A percentile compares a stretch with the other conserved stretches of the same genome.
phyloP scores from a whole-genome alignment of 2,797 vertebrate genomes.

The Dendrocincla tyrannina region DNA sequence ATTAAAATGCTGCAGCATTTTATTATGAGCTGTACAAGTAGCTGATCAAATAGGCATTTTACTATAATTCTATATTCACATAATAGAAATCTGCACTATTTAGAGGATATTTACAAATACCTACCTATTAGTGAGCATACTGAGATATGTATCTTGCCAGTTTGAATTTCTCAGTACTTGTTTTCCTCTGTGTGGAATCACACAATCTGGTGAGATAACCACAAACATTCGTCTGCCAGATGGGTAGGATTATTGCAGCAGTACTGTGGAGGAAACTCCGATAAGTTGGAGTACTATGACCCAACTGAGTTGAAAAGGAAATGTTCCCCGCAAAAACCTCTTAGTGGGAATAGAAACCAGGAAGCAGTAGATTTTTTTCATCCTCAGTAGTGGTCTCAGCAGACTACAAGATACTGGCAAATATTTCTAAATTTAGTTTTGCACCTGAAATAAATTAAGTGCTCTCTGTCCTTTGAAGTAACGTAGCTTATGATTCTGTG shows the following conservation, averaged over 20 bases:
- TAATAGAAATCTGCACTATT: background rate
- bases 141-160: accelerated
- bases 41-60: background rate
- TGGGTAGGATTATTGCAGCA: background rate
- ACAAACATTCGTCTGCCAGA: background rate
- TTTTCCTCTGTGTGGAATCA: background rate
- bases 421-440: background rate
- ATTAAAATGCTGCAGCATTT: background rate
- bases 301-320: background rate
- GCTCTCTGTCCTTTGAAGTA: background rate
- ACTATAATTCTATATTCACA: background rate
- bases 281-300: background rate
- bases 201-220: background rate
- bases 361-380: background rate
- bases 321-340: background rate
- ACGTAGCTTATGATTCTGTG: too few species aligned
- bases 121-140: background rate
- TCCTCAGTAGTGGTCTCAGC: background rate
- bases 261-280: background rate
- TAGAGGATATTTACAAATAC: background rate
- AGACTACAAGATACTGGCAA: background rate
- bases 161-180: background rate
- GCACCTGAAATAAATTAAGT: background rate
- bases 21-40: background rate
- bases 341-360: background rate